phyloP scores from a whole-genome alignment of 2,797 vertebrate species.

The Xenopus petersii region DNA sequence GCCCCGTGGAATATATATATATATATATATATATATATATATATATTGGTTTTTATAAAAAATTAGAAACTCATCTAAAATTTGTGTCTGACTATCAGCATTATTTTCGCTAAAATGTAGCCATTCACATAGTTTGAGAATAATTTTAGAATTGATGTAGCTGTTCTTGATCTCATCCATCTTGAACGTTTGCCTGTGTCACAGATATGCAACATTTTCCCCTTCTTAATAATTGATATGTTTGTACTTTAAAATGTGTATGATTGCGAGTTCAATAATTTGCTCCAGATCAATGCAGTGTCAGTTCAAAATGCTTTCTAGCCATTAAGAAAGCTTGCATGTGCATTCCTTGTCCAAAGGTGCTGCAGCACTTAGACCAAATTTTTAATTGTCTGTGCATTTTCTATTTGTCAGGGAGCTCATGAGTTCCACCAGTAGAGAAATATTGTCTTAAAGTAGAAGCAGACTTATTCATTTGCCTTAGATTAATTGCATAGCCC shows the following conservation, averaged over 20 bases:
- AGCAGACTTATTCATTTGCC: too few relatives aligned
- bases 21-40: too few relatives aligned
- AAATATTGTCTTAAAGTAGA: neutral
- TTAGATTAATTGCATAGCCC: too few relatives aligned
- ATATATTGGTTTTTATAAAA: too few relatives aligned
- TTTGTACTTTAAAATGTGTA: constrained; percentile 49
- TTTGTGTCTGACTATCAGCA: neutral
- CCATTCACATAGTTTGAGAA: constrained; percentile 1
- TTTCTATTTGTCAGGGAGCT: constrained; percentile 30
- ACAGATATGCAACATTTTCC: constrained; percentile 44
- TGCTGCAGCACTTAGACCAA: constrained; percentile 44
- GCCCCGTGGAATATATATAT: too few relatives aligned
- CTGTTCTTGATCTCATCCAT: constrained; percentile 29
- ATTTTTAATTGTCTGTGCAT: constrained; percentile 43
- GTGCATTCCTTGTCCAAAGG: constrained; percentile 42
- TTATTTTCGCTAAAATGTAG: neutral
- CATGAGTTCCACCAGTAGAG: neutral
- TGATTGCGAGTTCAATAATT: constrained; percentile 49
- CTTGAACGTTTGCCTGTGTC: constrained; percentile 24
- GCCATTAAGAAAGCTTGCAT: constrained; percentile 42
- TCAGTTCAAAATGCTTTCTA: constrained; percentile 46
- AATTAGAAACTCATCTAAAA: neutral
- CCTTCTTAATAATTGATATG: constrained; percentile 45
- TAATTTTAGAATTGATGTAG: constrained; percentile 26
- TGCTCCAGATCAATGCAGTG: constrained; percentile 50